These are phyloP conservation scores for Chionodraco myersi DNA, from an alignment of 2,113 vertebrate species.

Conservation along the genomic window DNA sequence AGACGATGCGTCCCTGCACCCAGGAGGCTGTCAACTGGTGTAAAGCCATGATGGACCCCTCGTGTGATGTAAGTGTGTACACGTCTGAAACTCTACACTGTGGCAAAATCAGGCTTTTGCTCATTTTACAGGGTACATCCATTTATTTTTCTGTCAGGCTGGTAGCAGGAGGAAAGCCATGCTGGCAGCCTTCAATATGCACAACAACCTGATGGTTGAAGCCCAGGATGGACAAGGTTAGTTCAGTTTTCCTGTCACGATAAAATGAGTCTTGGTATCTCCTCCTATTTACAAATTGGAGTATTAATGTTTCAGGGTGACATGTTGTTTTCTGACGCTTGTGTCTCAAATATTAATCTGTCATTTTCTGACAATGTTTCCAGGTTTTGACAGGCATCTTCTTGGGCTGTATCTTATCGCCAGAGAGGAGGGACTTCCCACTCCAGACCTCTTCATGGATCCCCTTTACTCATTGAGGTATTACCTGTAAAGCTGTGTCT, in stretches of 20 bases:
- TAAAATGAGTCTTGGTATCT: too few relatives aligned
- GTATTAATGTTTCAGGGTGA: neutral
- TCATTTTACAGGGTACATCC: neutral
- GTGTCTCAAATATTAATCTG: neutral
- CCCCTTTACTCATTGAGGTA: slow-evolving; percentile 92
- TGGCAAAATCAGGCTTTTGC: neutral
- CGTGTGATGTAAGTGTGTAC: slow-evolving; percentile 77
- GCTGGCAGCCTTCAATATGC: slow-evolving; percentile 88
- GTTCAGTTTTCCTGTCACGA: neutral
- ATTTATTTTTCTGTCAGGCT: slow-evolving; percentile 74
- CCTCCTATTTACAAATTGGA: too few relatives aligned
- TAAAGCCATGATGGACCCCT: slow-evolving; percentile 88
- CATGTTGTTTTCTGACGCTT: neutral
- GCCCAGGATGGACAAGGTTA: slow-evolving; percentile 92
- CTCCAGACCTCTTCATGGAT: slow-evolving; percentile 90
- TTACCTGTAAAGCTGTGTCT: neutral
- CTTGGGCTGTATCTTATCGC: slow-evolving; percentile 91
- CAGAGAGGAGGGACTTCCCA: slow-evolving; percentile 88
- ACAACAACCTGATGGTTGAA: slow-evolving; percentile 93
- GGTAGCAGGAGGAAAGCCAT: slow-evolving; percentile 83
- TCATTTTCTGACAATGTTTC: slow-evolving; percentile 2
- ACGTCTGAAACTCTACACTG: neutral
- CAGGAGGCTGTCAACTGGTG: slow-evolving; percentile 91
- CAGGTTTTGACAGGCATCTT: slow-evolving; percentile 97
- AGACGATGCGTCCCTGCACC: slow-evolving; percentile 93